A percentile compares a stretch with the other conserved stretches of the same genome.
Conservation (phyloP, 2,888 invertebrate genomes). For the Cancer borealis region DNA sequence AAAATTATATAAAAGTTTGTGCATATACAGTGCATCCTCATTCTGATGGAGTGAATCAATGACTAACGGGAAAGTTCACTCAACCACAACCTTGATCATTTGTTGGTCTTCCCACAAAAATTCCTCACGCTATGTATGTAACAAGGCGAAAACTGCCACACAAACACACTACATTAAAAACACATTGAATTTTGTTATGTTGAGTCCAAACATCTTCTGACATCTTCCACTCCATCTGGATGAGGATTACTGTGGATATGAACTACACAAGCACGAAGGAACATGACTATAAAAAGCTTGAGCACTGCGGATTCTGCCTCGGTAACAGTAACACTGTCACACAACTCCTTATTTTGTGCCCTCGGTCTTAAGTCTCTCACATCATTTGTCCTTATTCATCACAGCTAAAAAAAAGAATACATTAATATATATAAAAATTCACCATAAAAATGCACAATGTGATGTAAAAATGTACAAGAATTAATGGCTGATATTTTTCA, state of each 20-base stretch:
- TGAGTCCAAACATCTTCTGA: background rate
- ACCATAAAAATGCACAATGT: slow-evolving; percentile 6
- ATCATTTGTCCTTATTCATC: background rate
- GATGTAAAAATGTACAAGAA: background rate
- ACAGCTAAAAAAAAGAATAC: background rate
- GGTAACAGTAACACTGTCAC: background rate
- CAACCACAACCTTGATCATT: background rate
- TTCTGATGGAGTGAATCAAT: background rate
- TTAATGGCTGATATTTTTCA: background rate
- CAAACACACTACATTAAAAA: background rate
- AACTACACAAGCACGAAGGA: slow-evolving; percentile 16
- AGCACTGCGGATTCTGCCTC: background rate
- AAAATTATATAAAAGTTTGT: background rate
- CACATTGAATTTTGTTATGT: background rate
- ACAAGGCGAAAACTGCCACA: background rate
- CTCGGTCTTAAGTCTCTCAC: slow-evolving; percentile 18
- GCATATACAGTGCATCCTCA: background rate
- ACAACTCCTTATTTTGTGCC: background rate
- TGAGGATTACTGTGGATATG: background rate
- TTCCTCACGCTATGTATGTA: background rate
- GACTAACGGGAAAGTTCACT: background rate
- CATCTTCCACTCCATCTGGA: background rate
- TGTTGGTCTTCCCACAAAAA: background rate
- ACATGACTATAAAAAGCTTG: slow-evolving; percentile 5
- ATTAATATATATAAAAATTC: background rate